phyloP scores from a whole-genome alignment of 2,797 vertebrate genomes.

The Carapus acus region DNA sequence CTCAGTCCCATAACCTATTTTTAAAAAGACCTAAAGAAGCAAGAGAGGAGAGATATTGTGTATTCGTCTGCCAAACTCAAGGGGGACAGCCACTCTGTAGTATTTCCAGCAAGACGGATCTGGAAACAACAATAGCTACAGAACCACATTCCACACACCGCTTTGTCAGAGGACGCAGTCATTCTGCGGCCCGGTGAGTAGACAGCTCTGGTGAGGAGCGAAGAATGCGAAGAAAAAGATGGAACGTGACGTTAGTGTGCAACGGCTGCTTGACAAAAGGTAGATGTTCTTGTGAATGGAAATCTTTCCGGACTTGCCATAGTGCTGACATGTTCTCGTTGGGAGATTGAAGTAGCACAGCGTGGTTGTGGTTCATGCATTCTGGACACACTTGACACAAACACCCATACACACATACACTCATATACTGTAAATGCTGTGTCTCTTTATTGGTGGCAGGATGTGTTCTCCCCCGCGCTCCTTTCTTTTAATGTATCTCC shows the following conservation, averaged over 20 bases:
- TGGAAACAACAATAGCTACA: slow-evolving; percentile 49
- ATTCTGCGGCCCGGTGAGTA: slow-evolving; percentile 41
- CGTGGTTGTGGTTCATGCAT: too few species aligned
- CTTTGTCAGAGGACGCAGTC: slow-evolving; percentile 42
- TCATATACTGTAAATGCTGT: slow-evolving; percentile 36
- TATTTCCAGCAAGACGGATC: slow-evolving; percentile 52
- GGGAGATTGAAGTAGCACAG: not conserved
- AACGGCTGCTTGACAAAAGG: slow-evolving; percentile 22
- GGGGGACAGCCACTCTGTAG: slow-evolving; percentile 25
- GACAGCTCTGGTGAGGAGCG: slow-evolving; percentile 44
- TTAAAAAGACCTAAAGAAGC: slow-evolving; percentile 4
- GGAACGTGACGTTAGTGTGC: slow-evolving; percentile 28
- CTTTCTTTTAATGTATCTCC: slow-evolving; percentile 61
- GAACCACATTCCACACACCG: slow-evolving; percentile 49
- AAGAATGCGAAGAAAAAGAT: slow-evolving; percentile 34
- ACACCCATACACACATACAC: not conserved
- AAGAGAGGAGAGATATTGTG: slow-evolving; percentile 5
- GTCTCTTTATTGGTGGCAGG: slow-evolving; percentile 42
- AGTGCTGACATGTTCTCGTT: not conserved
- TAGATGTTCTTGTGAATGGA: slow-evolving; percentile 10
- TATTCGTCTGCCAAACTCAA: slow-evolving; percentile 1
- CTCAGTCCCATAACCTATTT: slow-evolving; percentile 14
- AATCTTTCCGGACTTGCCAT: slow-evolving; percentile 18
- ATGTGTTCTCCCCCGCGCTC: slow-evolving; percentile 50
- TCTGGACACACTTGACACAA: not conserved